Base-by-base conservation (phyloP, 2,888 invertebrate species). In the Idaea biselata region DNA sequence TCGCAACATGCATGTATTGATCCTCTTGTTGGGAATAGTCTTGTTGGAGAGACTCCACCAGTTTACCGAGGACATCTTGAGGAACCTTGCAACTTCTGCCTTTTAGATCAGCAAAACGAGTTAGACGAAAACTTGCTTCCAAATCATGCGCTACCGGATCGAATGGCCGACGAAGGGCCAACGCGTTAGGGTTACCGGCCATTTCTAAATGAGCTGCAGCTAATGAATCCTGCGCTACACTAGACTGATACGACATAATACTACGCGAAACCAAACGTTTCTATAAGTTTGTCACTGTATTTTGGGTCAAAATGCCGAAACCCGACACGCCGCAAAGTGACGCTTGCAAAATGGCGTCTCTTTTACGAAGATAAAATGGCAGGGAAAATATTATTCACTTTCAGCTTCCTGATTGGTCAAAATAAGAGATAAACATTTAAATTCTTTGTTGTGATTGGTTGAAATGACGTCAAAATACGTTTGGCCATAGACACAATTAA, bases 61-160 rank as follows among this genome's bases (percentile, higher is more conserved):
- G 90, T 82, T 96, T 96, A 87, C 97, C 94, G 69, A 98, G 93
- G 65, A 97, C 97, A 93, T 97, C 97, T 90, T 97, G 98, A 72
- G 97, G 97, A 83, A 98, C 98, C 93, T 98, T 98, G 91, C 98
- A 98, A 84, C 98, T 98, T 91, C 98, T 96, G 89, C 98, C 98
- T 93, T 97, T 97, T 75, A 98, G 93, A 89, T 98, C 98, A 68
- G 98, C 97, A 86, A 98, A 98, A 71, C 97, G 95, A 76, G 98
- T 99, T 82, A 99, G 93, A 71, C 98, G 96, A 94, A 99, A 99
- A 91, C 96, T 96, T 59, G 96, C 94, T 87, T 97, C 97, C 89
- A 99, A 94, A 83, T 97, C 98, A 89, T 98, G 97, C 75, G 96
- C 96, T 76, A 96, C 95, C 75, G 98, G 98, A 88, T 96, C 96